These are phyloP conservation scores for Lepidocolaptes lacrymiger DNA, from an alignment of 2,797 vertebrate species.

Conservation along the genomic window DNA sequence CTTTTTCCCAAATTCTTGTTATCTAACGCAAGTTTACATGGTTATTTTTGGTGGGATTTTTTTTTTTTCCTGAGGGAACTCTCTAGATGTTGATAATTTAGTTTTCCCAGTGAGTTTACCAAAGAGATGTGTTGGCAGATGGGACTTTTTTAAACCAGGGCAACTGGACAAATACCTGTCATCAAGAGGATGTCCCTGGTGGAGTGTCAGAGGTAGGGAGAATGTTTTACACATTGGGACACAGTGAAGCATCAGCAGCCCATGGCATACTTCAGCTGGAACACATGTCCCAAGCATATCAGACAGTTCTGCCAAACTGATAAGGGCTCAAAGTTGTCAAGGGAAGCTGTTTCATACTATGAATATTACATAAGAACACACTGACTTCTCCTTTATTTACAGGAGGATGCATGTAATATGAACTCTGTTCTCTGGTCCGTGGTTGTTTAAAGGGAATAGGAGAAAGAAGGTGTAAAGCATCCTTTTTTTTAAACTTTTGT, in stretches of 20 bases:
- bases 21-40: background rate
- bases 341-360: background rate
- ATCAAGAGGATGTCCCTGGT: background rate
- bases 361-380: background rate
- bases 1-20: background rate
- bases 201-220: conserved; percentile 18
- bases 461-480: background rate
- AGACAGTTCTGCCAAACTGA: conserved; percentile 25
- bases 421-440: background rate
- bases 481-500: background rate
- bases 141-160: conserved; percentile 2
- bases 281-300: background rate
- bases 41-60: background rate
- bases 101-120: background rate
- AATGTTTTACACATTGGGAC: conserved; percentile 13
- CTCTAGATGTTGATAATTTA: background rate
- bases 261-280: background rate
- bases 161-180: conserved; percentile 39
- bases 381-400: background rate
- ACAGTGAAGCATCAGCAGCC: background rate
- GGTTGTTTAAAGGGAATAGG: background rate
- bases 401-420: background rate
- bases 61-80: background rate
- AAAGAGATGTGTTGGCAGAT: background rate
- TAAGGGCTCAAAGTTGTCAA: conserved; percentile 23